Conservation (phyloP, 2,113 vertebrate species). For the Nothobranchius furzeri region DNA sequence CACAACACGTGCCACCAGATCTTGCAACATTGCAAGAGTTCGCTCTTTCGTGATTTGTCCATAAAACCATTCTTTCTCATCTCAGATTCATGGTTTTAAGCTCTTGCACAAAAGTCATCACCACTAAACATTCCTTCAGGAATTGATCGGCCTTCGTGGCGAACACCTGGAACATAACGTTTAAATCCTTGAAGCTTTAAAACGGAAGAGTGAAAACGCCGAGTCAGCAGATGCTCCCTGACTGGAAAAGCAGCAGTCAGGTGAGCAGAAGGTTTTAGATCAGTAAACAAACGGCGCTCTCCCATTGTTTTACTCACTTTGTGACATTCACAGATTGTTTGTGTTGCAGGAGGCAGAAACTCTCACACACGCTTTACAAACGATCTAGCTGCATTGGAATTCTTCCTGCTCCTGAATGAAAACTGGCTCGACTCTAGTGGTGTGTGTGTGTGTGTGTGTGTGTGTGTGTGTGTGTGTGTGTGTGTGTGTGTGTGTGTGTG, state of each 20-base stretch:
- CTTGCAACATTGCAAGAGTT: no score
- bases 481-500: not conserved
- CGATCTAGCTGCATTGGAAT: not conserved
- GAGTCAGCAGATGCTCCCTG: not conserved
- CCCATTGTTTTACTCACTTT: not conserved
- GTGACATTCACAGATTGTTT: not conserved
- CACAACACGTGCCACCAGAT: no score
- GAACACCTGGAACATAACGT: no score
- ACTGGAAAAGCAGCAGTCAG: not conserved
- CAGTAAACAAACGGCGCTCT: not conserved
- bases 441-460: not conserved
- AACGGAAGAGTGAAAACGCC: not conserved
- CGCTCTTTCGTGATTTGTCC: no score
- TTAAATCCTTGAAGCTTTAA: no score
- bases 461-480: no score
- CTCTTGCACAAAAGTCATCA: no score
- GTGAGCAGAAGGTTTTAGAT: constrained; percentile 1
- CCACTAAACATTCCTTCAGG: no score
- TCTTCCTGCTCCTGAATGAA: not conserved
- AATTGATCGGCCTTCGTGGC: no score
- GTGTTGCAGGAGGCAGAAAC: not conserved
- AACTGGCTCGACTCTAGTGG: not conserved
- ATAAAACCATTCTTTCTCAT: no score
- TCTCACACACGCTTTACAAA: not conserved
- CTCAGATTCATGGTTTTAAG: no score